phyloP scores from a whole-genome alignment of 92 coral and sea anemone genomes.

The Palythoa grandiflora region DNA sequence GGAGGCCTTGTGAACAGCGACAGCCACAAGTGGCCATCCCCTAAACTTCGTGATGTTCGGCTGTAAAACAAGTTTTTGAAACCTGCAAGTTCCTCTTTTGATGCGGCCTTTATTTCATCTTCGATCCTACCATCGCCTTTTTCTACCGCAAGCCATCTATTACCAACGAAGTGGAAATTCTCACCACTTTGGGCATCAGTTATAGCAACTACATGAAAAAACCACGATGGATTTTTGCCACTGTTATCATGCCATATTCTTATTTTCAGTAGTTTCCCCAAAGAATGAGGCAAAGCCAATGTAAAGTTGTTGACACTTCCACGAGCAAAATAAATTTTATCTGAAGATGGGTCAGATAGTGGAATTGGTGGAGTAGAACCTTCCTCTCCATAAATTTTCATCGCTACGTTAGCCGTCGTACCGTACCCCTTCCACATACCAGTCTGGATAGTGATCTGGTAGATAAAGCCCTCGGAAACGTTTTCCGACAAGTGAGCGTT shows the following conservation, averaged over 20 bases:
- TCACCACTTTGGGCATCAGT: constrained; percentile 61
- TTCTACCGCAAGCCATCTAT: constrained; percentile 91
- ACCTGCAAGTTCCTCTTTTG: constrained; percentile 79
- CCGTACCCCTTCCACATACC: constrained; percentile 95
- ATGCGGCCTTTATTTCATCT: constrained; percentile 68
- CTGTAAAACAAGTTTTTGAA: constrained; percentile 80
- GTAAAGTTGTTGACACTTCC: constrained; percentile 89
- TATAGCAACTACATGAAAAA: constrained; percentile 72
- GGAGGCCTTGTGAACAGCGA: constrained; percentile 89
- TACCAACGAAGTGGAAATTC: constrained; percentile 72
- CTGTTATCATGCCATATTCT: constrained; percentile 89
- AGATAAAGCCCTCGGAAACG: constrained; percentile 61
- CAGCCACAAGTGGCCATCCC: constrained; percentile 88
- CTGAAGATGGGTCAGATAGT: constrained; percentile 69
- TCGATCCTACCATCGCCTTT: constrained; percentile 80
- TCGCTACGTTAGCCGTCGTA: constrained; percentile 81
- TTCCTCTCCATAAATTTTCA: constrained; percentile 75
- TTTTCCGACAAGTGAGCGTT: constrained; percentile 67
- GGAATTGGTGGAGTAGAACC: constrained; percentile 68
- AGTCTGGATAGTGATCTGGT: constrained; percentile 77
- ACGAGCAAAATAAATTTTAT: constrained; percentile 79
- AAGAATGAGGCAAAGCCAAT: constrained; percentile 62
- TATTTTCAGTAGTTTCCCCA: constrained; percentile 72
- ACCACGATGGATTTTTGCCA: constrained; percentile 85
- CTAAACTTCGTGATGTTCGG: constrained; percentile 77